A percentile compares a stretch with the other conserved stretches of the same genome.
Evolutionary conservation across 2,113 vertebrate genomes (phyloP).

Genomic region (Murina feae): DNA sequence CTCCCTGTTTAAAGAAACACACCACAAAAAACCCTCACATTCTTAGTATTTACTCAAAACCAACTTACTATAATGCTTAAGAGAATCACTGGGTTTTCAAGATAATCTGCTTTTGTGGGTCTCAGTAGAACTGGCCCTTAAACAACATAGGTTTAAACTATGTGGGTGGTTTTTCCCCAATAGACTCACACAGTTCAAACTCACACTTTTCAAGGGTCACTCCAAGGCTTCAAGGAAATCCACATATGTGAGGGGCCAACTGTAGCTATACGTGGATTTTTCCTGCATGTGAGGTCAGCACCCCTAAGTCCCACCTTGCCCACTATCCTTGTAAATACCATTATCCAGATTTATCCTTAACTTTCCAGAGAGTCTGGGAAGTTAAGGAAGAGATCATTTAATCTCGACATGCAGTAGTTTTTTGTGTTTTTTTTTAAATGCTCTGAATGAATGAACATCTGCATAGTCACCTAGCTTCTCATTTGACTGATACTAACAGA

Average conservation of each 20-base stretch:
- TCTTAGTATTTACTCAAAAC: constrained; percentile 28
- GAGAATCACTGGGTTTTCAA: neutral
- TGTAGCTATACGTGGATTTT: neutral
- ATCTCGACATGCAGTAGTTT: neutral
- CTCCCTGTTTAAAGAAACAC: constrained; percentile 82
- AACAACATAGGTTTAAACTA: neutral
- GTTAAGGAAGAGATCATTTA: neutral
- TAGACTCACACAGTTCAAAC: neutral
- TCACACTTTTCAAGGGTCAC: neutral
- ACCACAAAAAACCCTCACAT: neutral
- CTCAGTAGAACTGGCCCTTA: neutral
- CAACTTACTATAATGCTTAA: neutral
- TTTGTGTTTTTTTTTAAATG: too few relatives aligned
- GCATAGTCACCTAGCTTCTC: neutral
- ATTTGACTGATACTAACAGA: neutral
- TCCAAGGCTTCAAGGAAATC: neutral
- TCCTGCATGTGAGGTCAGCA: too few relatives aligned
- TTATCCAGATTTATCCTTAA: neutral
- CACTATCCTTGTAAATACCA: neutral
- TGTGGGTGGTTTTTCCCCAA: neutral
- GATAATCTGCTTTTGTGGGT: neutral
- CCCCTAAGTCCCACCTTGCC: neutral
- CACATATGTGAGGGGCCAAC: neutral
- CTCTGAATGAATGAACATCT: neutral
- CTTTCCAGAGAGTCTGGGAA: neutral